phyloP scores from a whole-genome alignment of 2,113 vertebrate species.

The Siphamia tubifer region DNA sequence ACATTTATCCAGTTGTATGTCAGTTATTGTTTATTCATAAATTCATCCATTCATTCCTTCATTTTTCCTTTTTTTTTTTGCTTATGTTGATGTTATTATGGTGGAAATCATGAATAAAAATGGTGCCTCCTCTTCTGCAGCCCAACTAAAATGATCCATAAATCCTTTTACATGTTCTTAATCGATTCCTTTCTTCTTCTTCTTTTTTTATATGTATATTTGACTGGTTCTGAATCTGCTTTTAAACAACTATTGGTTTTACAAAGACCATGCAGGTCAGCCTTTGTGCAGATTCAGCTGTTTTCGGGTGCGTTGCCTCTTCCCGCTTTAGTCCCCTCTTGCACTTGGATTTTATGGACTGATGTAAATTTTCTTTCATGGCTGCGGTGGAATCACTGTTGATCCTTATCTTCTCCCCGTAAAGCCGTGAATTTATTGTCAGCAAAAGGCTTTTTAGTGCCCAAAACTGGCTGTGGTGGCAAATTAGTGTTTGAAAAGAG shows the following conservation, averaged over 20 bases:
- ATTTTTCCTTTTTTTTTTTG: too few species aligned
- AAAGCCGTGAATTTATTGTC: constrained; percentile 41
- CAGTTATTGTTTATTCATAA: too few species aligned
- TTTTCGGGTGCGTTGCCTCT: constrained; percentile 13
- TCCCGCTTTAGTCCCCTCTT: background rate
- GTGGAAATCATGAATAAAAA: too few species aligned
- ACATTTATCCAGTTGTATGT: too few species aligned
- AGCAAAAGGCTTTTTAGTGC: constrained; percentile 42
- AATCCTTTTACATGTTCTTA: too few species aligned
- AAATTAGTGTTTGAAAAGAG: constrained; percentile 45
- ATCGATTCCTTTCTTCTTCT: too few species aligned
- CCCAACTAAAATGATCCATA: too few species aligned
- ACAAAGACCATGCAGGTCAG: background rate
- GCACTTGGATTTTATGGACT: constrained; percentile 45
- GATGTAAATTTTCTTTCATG: constrained; percentile 56
- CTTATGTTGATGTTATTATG: too few species aligned
- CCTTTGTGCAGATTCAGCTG: constrained; percentile 17
- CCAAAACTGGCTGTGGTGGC: constrained; percentile 21
- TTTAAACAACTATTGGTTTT: constrained; percentile 5
- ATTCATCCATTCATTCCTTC: too few species aligned
- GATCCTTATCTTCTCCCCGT: constrained; percentile 45
- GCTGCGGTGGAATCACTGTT: constrained; percentile 17
- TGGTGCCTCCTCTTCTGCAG: too few species aligned
- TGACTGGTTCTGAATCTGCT: background rate
- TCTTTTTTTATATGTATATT: too few species aligned